Evolutionary conservation across 2,113 vertebrate species (phyloP).

Genomic region (Pelodiscus sinensis): DNA sequence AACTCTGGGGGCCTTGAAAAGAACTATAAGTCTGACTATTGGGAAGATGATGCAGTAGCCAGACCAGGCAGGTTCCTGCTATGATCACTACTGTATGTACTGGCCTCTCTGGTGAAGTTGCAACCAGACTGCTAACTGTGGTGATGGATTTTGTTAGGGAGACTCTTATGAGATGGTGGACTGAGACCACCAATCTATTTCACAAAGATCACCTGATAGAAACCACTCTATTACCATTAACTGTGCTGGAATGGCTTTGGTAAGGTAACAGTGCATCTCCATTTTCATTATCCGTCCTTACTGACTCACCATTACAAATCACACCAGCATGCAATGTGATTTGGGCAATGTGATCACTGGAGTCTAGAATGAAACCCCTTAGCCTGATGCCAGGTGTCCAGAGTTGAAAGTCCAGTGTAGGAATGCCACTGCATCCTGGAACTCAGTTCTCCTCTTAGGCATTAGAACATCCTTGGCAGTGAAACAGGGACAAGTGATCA

Average conservation of each 20-base stretch:
- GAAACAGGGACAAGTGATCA: neutral
- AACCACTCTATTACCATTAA: neutral
- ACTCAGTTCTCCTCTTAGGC: rapidly evolving
- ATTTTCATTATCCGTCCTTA: neutral
- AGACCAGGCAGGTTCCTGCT: too few species aligned
- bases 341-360: neutral
- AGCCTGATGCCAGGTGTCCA: neutral
- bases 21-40: neutral
- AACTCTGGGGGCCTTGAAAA: neutral
- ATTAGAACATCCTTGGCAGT: rapidly evolving
- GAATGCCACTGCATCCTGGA: neutral
- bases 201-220: neutral
- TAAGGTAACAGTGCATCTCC: neutral
- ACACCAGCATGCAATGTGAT: neutral
- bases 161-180: neutral
- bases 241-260: neutral
- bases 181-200: neutral
- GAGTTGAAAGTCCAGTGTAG: neutral
- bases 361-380: neutral
- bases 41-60: neutral
- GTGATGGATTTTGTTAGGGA: neutral
- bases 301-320: neutral
- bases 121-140: neutral
- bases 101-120: neutral
- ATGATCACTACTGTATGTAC: neutral